Conservation (phyloP, 1,140 invertebrate species). For the Drosophila guanche region DNA sequence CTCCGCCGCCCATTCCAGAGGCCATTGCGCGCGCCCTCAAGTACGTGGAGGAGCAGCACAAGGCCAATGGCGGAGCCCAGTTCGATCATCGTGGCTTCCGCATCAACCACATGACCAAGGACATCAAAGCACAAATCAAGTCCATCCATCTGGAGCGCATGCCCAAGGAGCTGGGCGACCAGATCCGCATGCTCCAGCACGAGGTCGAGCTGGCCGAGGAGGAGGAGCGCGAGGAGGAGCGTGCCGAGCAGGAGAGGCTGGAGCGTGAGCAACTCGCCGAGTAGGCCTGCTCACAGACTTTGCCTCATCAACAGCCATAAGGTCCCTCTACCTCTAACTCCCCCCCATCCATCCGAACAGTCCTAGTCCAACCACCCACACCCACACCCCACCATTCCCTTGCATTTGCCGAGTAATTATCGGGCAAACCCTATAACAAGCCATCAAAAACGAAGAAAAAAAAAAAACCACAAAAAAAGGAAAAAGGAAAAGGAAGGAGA, state of each 20-base stretch:
- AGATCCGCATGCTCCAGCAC: constrained; percentile 65
- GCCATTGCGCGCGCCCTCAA: constrained; percentile 87
- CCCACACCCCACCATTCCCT: constrained; percentile 53
- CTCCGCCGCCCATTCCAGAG: constrained; percentile 88
- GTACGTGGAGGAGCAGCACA: constrained; percentile 83
- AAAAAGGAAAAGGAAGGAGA: constrained; percentile 24
- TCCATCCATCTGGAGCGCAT: constrained; percentile 56
- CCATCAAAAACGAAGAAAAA: constrained; percentile 58
- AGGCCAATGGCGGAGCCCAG: constrained; percentile 67
- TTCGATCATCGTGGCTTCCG: constrained; percentile 81
- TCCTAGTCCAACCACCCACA: constrained; percentile 30
- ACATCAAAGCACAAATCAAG: constrained; percentile 72
- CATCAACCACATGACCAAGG: constrained; percentile 78
- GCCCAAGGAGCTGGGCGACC: constrained; percentile 64
- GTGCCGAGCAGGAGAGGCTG: constrained; percentile 26
- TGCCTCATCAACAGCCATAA: constrained; percentile 62
- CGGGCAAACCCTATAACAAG: constrained; percentile 70
- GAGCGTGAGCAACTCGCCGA: constrained; percentile 14
- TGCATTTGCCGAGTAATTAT: constrained; percentile 46
- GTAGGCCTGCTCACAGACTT: constrained; percentile 1
- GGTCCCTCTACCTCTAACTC: constrained; percentile 33
- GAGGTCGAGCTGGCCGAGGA: constrained; percentile 73
- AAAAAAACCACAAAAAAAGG: constrained; percentile 48
- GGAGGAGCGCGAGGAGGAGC: constrained; percentile 56
- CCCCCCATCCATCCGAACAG: constrained; percentile 1